Percentiles rank a stretch among this genome's conserved stretches.
These are phyloP conservation scores for Pycnomerus fuliginosus DNA, from an alignment of 2,888 invertebrate genomes.

Conservation along the genomic window DNA sequence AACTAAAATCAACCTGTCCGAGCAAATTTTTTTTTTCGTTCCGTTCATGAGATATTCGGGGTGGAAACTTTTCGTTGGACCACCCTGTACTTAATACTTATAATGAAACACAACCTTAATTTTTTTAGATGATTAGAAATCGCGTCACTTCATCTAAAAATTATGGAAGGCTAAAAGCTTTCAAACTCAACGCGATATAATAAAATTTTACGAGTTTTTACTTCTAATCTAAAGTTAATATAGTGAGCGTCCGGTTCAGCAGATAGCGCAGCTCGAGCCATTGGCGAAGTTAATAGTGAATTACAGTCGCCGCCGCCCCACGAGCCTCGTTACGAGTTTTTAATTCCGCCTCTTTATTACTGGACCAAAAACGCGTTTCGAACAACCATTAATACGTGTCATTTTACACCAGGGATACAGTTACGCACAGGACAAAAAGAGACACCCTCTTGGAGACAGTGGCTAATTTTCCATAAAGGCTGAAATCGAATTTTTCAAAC, in stretches of 20 bases:
- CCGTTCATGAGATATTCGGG: too few species aligned
- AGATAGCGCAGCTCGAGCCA: slow-evolving; percentile 36
- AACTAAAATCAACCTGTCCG: too few species aligned
- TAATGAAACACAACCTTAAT: too few species aligned
- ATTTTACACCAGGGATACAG: slow-evolving; percentile 27
- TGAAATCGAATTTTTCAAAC: slow-evolving; percentile 35
- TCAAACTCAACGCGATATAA: slow-evolving; percentile 23
- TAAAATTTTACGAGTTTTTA: slow-evolving; percentile 42
- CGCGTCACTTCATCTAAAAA: too few species aligned
- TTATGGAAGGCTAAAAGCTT: too few species aligned
- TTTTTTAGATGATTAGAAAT: too few species aligned
- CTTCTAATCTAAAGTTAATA: slow-evolving; percentile 45
- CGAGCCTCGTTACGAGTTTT: slow-evolving; percentile 48
- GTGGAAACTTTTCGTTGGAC: too few species aligned
- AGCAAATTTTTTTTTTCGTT: too few species aligned
- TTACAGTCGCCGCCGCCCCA: slow-evolving; percentile 39
- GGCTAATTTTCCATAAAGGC: slow-evolving; percentile 29
- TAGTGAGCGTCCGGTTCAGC: slow-evolving; percentile 36
- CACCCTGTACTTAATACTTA: too few species aligned
- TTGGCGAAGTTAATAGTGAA: slow-evolving; percentile 43
- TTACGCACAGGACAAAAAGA: slow-evolving; percentile 13
- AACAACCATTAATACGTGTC: slow-evolving; percentile 43
- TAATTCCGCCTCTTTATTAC: slow-evolving; percentile 49
- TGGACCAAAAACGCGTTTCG: slow-evolving; percentile 37
- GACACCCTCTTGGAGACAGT: slow-evolving; percentile 9